A percentile compares a stretch with the other conserved stretches of the same genome.
phyloP scores from a whole-genome alignment of 2,797 vertebrate species.

The Megalops cyprinoides region DNA sequence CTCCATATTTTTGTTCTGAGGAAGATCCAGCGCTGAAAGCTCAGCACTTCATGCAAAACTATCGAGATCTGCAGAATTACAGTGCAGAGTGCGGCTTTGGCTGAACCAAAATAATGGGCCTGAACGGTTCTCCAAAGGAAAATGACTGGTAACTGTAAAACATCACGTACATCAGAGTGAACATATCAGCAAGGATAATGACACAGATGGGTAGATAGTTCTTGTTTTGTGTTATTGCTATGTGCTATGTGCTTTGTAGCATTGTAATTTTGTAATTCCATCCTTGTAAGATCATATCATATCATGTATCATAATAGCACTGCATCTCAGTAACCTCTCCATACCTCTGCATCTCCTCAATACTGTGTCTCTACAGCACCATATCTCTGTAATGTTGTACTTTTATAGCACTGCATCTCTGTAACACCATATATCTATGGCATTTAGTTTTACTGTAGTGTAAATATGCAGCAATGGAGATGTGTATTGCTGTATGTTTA shows the following conservation, averaged over 20 bases:
- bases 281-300: too few relatives aligned
- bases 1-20: neutral
- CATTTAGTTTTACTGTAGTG: too few relatives aligned
- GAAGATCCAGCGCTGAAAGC: constrained; percentile 20
- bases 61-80: constrained; percentile 18
- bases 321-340: too few relatives aligned
- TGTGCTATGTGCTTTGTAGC: too few relatives aligned
- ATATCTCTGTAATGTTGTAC: neutral
- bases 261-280: too few relatives aligned
- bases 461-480: too few relatives aligned
- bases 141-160: neutral
- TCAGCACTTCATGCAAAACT: constrained; percentile 21
- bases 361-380: too few relatives aligned
- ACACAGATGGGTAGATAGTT: neutral
- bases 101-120: neutral
- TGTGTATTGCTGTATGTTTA: too few relatives aligned
- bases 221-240: neutral
- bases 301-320: too few relatives aligned
- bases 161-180: neutral
- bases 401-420: neutral
- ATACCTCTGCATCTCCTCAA: too few relatives aligned
- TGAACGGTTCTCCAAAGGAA: neutral
- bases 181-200: neutral
- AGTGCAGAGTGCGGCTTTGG: neutral
- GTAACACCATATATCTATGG: too few relatives aligned